phyloP scores from a whole-genome alignment of 2,113 vertebrate species.

The Hypocryptadius cinnamomeus region DNA sequence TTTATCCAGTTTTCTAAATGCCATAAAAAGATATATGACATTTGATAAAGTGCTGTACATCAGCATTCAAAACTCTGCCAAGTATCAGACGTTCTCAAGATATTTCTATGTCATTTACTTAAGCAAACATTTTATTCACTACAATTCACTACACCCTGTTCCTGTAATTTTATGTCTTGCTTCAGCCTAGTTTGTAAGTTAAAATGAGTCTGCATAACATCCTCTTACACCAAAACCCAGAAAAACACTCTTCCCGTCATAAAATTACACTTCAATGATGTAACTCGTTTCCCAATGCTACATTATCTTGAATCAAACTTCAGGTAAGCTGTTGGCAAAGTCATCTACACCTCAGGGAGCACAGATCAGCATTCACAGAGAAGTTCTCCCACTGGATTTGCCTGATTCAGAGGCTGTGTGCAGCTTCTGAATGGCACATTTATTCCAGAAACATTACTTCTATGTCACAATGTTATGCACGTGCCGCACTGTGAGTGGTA shows the following conservation, averaged over 20 bases:
- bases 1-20: neutral
- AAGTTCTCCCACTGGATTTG: neutral
- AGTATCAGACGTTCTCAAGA: neutral
- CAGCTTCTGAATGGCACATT: neutral
- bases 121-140: neutral
- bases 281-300: constrained; percentile 18
- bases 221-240: neutral
- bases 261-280: constrained; percentile 29
- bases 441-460: neutral
- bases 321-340: constrained; percentile 9
- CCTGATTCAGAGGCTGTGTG: neutral
- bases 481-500: neutral
- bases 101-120: neutral
- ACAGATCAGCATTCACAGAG: neutral
- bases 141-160: neutral
- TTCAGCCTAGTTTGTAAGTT: constrained; percentile 1
- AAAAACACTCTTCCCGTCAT: neutral
- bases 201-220: constrained; percentile 23
- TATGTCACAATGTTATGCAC: neutral
- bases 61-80: neutral
- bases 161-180: neutral
- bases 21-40: neutral
- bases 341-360: neutral
- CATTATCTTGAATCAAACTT: neutral
- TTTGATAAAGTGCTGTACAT: neutral